A percentile compares a stretch with the other conserved stretches of the same genome.
Conservation (phyloP, 2,113 vertebrate genomes). For the Apteryx owenii region DNA sequence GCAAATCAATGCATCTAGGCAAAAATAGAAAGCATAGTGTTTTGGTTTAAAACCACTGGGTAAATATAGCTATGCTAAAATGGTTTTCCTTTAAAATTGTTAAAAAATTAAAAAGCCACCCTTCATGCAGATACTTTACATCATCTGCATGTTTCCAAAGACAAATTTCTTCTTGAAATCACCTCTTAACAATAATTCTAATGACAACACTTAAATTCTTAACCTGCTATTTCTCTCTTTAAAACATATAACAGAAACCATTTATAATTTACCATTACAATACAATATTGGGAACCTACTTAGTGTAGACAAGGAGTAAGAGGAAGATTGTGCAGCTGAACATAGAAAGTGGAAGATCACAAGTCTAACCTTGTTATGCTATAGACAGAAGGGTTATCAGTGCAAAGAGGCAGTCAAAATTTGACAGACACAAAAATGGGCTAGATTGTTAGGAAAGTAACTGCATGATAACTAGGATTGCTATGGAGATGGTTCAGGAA, state of each 20-base stretch:
- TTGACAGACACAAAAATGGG: neutral
- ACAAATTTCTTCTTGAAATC: neutral
- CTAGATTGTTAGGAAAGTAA: neutral
- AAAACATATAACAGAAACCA: neutral
- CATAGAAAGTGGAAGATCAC: neutral
- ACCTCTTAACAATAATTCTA: neutral
- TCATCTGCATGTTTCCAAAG: neutral
- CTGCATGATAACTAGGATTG: neutral
- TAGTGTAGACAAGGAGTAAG: neutral
- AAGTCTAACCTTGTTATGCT: neutral
- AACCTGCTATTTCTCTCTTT: neutral
- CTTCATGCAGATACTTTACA: neutral
- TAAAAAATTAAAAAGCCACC: neutral
- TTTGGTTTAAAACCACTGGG: rapidly evolving
- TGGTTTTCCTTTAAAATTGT: neutral
- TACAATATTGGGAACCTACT: neutral
- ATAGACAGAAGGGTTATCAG: neutral
- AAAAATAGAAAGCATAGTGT: neutral
- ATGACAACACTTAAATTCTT: neutral
- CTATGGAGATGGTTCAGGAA: neutral
- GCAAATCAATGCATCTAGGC: neutral
- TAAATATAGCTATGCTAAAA: neutral
- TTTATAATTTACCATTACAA: neutral
- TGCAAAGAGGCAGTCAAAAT: neutral
- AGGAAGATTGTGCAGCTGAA: neutral